These are phyloP conservation scores for Cyphomyrus plagiostoma DNA, from an alignment of 2,113 vertebrate genomes.

Conservation along the genomic window DNA sequence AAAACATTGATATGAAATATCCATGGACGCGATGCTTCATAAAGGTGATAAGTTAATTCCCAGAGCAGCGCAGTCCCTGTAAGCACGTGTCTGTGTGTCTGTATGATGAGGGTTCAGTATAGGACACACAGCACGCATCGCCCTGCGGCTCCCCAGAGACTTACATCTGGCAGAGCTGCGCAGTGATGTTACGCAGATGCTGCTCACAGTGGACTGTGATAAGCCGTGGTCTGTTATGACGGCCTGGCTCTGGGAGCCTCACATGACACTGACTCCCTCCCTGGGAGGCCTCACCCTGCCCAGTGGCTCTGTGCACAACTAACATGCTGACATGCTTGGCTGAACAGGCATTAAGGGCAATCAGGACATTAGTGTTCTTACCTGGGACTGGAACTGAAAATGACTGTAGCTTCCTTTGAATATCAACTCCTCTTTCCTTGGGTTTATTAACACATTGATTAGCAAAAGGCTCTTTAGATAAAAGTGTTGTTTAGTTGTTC, in stretches of 20 bases:
- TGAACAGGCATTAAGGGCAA: background rate
- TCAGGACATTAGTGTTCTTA: background rate
- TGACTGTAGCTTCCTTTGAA: background rate
- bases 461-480: background rate
- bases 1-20: background rate
- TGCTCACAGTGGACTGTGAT: background rate
- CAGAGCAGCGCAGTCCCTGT: background rate
- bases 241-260: background rate
- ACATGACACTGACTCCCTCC: background rate
- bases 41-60: background rate
- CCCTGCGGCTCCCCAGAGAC: background rate
- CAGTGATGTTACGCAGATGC: background rate
- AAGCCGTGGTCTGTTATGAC: background rate
- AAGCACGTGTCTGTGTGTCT: background rate
- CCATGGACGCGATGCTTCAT: background rate
- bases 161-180: background rate
- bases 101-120: background rate
- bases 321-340: background rate
- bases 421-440: background rate
- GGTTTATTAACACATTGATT: background rate
- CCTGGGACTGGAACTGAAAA: background rate
- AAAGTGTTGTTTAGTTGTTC: background rate
- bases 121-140: background rate
- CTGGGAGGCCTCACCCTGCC: background rate
- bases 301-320: background rate